These are phyloP conservation scores for Drosophila truncata DNA, from an alignment of 1,140 invertebrate genomes.

Conservation along the genomic window DNA sequence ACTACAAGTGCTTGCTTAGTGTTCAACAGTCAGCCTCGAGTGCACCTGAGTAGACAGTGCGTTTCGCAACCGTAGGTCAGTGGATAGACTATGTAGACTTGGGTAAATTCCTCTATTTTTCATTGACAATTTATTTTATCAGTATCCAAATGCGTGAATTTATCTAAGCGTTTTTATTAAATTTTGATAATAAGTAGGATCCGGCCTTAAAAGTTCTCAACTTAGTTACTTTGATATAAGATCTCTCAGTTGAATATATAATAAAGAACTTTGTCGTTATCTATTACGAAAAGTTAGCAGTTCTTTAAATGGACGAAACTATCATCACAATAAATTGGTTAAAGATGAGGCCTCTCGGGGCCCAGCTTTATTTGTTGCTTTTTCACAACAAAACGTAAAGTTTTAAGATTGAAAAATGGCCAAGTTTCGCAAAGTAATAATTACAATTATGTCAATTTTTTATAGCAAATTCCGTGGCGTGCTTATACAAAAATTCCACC, in stretches of 20 bases:
- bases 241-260: neutral
- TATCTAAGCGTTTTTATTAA: neutral
- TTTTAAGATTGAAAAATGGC: neutral
- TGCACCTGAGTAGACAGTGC: conserved; percentile 32
- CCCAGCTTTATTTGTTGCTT: neutral
- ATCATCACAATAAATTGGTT: neutral
- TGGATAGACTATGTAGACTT: neutral
- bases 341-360: no score
- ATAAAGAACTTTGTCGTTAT: neutral
- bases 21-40: conserved; percentile 28
- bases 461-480: neutral
- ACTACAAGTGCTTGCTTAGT: conserved; percentile 32
- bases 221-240: neutral
- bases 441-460: neutral
- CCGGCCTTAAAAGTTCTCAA: neutral
- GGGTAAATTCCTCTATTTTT: neutral
- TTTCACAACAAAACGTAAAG: neutral
- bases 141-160: conserved; percentile 8
- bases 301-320: neutral
- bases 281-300: neutral
- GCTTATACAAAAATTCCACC: neutral
- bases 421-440: neutral
- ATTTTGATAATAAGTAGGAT: conserved; percentile 19
- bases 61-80: conserved; percentile 22
- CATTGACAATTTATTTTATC: neutral